Evolutionary conservation across 2,797 vertebrate genomes (phyloP).

Genomic region (Hypotaenidia philippensis): DNA sequence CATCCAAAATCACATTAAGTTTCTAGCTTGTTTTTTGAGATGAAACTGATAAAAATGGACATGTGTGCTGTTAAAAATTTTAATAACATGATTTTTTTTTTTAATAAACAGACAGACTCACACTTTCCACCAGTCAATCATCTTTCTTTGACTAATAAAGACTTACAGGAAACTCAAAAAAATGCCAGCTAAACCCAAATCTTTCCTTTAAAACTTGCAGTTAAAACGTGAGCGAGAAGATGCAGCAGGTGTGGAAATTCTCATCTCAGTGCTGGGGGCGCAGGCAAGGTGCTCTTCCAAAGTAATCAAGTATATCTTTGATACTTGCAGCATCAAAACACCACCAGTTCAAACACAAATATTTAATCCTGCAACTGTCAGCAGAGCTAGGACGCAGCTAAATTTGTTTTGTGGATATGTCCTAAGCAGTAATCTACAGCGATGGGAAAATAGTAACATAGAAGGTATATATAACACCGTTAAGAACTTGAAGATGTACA

Average conservation of each 20-base stretch:
- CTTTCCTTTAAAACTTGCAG: not conserved
- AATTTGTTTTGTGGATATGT: not conserved
- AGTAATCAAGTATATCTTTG: not conserved
- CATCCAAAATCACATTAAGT: not conserved
- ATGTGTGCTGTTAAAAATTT: not conserved
- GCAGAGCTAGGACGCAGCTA: not conserved
- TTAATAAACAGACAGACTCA: not conserved
- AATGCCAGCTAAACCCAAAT: not conserved
- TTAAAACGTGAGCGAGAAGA: not conserved
- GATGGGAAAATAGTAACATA: not conserved
- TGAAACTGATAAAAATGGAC: not conserved
- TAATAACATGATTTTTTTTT: not conserved
- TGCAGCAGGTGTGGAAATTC: not conserved
- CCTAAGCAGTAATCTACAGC: not conserved
- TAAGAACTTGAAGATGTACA: not conserved
- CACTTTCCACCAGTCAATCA: not conserved
- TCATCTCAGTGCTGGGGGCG: not conserved
- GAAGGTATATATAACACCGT: not conserved
- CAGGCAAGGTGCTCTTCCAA: not conserved
- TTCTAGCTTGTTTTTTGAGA: not conserved
- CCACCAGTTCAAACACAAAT: not conserved
- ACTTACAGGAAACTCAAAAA: not conserved
- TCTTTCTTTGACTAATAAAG: not conserved
- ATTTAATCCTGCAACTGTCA: not conserved
- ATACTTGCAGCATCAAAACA: not conserved